phyloP scores from a whole-genome alignment of 2,113 vertebrate genomes.

The Bos indicus region DNA sequence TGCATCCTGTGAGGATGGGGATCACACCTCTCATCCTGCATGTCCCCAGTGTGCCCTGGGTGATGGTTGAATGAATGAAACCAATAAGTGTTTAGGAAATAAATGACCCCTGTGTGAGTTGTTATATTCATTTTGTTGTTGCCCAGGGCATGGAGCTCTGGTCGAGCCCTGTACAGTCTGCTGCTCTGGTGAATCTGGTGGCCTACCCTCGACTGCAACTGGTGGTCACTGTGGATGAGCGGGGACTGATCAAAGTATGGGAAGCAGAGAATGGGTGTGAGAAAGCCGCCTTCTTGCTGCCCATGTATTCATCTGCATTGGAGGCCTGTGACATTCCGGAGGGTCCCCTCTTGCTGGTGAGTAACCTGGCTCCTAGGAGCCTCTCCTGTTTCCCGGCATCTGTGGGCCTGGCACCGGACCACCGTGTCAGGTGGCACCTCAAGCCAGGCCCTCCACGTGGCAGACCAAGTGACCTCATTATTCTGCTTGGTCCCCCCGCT shows the following conservation, averaged over 20 bases:
- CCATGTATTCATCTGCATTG: slow-evolving; percentile 56
- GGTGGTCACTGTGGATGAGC: slow-evolving; percentile 74
- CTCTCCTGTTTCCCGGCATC: background rate
- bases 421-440: background rate
- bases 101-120: background rate
- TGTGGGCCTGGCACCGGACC: background rate
- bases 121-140: background rate
- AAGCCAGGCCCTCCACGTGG: background rate
- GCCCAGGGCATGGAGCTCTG: slow-evolving; percentile 77
- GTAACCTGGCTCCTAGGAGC: background rate
- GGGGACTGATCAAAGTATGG: slow-evolving; percentile 77
- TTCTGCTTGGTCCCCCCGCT: background rate
- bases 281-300: slow-evolving; percentile 69
- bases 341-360: slow-evolving; percentile 77
- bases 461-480: background rate
- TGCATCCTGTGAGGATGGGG: background rate
- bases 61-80: background rate
- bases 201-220: slow-evolving; percentile 68
- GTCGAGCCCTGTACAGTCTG: slow-evolving; percentile 79
- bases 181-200: slow-evolving; percentile 72
- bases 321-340: slow-evolving; percentile 66
- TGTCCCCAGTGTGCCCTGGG: background rate
- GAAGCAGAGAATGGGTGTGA: slow-evolving; percentile 73
- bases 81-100: background rate
- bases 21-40: background rate